Percentiles rank a stretch among this genome's conserved stretches.
Evolutionary conservation across 2,113 vertebrate genomes (phyloP).

Genomic region (Macaca mulatta): DNA sequence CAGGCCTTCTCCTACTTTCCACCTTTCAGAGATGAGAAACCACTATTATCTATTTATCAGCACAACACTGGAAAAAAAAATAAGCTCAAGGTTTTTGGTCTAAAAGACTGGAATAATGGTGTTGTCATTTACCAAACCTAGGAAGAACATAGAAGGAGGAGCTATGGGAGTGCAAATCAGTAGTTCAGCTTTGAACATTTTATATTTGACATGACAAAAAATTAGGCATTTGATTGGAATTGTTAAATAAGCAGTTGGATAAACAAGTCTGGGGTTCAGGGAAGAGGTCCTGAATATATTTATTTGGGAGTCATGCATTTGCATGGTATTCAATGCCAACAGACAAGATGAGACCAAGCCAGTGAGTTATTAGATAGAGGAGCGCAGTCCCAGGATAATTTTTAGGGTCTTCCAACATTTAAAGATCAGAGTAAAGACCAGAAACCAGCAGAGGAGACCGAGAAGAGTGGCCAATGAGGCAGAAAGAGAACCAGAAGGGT

Average conservation of each 20-base stretch:
- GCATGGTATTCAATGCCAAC: neutral
- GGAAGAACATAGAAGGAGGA: neutral
- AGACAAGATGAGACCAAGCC: neutral
- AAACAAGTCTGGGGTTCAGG: neutral
- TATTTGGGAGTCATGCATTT: neutral
- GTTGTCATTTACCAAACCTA: neutral
- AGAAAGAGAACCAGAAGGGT: neutral
- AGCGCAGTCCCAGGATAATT: neutral
- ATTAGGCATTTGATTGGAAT: neutral
- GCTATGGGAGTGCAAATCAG: neutral
- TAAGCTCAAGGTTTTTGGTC: neutral
- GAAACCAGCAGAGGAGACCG: neutral
- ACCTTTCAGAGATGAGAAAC: neutral
- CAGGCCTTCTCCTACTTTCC: neutral
- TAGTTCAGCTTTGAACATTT: constrained; percentile 1
- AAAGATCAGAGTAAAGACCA: neutral
- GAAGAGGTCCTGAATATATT: neutral
- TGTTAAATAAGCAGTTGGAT: neutral
- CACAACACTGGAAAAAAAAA: neutral
- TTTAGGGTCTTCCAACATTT: neutral
- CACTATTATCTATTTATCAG: neutral
- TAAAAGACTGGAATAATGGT: constrained; percentile 20
- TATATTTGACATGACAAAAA: neutral
- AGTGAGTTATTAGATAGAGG: neutral
- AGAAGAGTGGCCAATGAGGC: neutral